Base-by-base conservation (phyloP, 2,797 vertebrate species). In the Poeciliopsis turneri region DNA sequence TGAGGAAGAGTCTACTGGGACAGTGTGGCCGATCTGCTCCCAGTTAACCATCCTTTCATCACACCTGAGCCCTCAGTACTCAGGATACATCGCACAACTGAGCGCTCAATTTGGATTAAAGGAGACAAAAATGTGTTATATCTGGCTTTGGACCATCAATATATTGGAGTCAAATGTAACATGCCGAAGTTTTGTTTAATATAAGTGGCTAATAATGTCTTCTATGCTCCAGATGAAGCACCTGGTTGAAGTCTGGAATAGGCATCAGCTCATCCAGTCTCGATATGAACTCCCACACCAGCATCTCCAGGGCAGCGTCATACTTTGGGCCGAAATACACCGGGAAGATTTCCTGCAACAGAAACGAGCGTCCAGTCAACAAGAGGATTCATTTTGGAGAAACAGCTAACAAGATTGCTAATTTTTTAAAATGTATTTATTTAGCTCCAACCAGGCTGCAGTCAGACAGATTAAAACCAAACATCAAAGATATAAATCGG, bases 251-350 rank as follows among this genome's bases (percentile, higher is more conserved):
- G 74, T 95, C 92, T 39, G 94, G 93, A 12, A 88, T 53, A 0
- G 96, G 95, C 55, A 97, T 88, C 53, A 96, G 90, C 85, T 90
- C 94, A 68, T 97, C 95, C 83, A 97, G 91, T 53, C 95, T 92
- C 12, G 93, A 94, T 80, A 97, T 89, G 39, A 97, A 96, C 86
- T 96, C 95, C 90, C 95, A 96, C 78, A 97, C 91, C 55, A 95
- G 88, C 88, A 94, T 94, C 86, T 96, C 94, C 0, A 95, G 92
- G 0, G 94, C 91, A 0, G 91, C 89, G 0, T 95, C 92, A 20
- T 93, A 95, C 84, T 94, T 95, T 10, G 93, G 78, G 16, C 95
- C 95, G 76, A 94, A 96, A 84, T 95, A 92, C 1, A 88, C 85
- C 0, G 93, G 95, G 71, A 94, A 95, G 74, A 95, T 82, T 76